Evolutionary conservation across 2,888 invertebrate genomes (phyloP), one percentile per base, ranked within the genome.

Genomic region (Diarsia mendica): DNA sequence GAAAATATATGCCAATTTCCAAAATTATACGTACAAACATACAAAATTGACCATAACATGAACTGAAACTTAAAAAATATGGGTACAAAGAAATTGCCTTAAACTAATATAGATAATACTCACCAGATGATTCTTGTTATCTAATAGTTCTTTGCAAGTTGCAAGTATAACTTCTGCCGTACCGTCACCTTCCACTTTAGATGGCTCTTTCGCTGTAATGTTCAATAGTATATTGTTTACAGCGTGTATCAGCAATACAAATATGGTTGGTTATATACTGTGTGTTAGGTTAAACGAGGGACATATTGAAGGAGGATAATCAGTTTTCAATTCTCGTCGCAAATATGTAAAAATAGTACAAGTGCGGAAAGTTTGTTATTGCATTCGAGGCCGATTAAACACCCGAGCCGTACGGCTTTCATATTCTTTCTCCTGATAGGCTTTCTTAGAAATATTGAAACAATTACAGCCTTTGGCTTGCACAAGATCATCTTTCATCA

Each of bases 81-180:
- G 46, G 3, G 13, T 53, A 53, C 13, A 4, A n/a, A 55, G 53
- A 23, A 55, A 51, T 51, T 51, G 51, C 15, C 15, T 48, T 48
- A n/a, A 51, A 20, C 20, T 20, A n/a, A 10, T n/a, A n/a, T n/a
- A 28, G 10, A 46, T n/a, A 49, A 51, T 49, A n/a, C 90, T 92
- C 85, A 94, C 94, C 85, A 92, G 88, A 85, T 89, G 88, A 75
- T 87, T 86, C 67, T 90, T 89, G 64, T 89, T 87, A n/a, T 89
- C 78, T n/a, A 78, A 69, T 64, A 93, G 75, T 71, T 88, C 89
- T 60, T 79, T 61, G 58, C 92, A 91, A 65, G 91, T 91, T 67
- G 88, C 79, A 28, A 89, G 49, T 70, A 91, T 74, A 18, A 71
- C 67, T 44, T 81, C 79, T 72, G 84, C 70, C 72, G 87, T 79